Evolutionary conservation across 2,113 vertebrate genomes (phyloP).

Genomic region (Psammodynastes pulverulentus): DNA sequence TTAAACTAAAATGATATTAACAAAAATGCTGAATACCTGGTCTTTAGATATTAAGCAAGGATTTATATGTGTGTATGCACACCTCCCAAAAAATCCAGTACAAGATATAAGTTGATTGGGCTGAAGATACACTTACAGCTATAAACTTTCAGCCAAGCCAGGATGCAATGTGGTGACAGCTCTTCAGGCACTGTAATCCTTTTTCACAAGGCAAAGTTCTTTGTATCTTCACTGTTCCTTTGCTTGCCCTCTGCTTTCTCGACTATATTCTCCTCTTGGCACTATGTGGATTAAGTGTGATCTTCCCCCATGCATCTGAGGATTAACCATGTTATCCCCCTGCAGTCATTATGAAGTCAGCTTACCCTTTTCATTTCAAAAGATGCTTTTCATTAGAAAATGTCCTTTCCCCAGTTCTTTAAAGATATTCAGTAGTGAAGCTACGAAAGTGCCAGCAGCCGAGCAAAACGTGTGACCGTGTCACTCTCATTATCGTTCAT

Average conservation of each 20-base stretch:
- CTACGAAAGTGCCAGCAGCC: neutral
- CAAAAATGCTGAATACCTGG: neutral
- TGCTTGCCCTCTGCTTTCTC: neutral
- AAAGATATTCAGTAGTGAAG: neutral
- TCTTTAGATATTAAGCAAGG: neutral
- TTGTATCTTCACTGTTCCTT: neutral
- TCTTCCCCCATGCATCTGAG: constrained; percentile 47
- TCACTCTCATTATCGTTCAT: neutral
- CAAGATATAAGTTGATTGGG: neutral
- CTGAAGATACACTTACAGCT: neutral
- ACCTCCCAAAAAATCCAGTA: neutral
- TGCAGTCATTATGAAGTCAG: constrained; percentile 31
- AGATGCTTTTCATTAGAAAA: constrained; percentile 39
- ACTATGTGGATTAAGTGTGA: constrained; percentile 33
- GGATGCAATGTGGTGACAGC: neutral
- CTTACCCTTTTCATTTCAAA: constrained; percentile 33
- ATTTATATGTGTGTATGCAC: neutral
- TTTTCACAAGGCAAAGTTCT: neutral
- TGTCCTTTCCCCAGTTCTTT: constrained; percentile 8
- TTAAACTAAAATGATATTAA: neutral
- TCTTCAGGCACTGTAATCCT: neutral
- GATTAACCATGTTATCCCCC: constrained; percentile 49
- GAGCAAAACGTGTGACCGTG: neutral
- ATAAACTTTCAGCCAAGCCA: neutral
- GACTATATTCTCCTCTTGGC: constrained; percentile 8